Evolutionary conservation across 2,797 vertebrate species (phyloP).

Genomic region (Lophotriccus pileatus): DNA sequence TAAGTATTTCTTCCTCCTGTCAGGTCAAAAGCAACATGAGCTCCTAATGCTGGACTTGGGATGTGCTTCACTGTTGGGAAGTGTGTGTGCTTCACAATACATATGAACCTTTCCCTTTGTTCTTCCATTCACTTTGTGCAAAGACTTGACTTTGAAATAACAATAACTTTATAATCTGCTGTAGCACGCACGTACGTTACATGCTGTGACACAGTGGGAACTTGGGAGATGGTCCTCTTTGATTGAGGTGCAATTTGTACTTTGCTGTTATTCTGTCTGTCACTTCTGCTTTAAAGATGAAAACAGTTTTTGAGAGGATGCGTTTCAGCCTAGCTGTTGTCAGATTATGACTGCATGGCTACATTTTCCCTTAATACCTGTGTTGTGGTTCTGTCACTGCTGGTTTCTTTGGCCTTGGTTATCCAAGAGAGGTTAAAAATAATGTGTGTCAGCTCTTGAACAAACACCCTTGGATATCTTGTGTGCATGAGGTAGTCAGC

Average conservation of each 20-base stretch:
- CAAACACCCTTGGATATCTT: not conserved
- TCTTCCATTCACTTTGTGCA: not conserved
- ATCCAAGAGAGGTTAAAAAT: not conserved
- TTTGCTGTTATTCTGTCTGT: not conserved
- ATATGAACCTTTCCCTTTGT: not conserved
- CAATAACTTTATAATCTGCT: not conserved
- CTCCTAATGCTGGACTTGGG: not conserved
- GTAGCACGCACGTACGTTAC: fast-evolving
- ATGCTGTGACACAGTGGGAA: fast-evolving
- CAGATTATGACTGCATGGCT: not conserved
- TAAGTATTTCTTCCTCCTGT: slow-evolving; percentile 77
- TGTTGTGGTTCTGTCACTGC: not conserved
- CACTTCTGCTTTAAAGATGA: not conserved
- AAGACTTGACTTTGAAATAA: not conserved
- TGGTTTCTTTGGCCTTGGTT: not conserved
- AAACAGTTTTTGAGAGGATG: not conserved
- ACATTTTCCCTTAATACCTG: not conserved
- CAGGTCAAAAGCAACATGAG: fast-evolving
- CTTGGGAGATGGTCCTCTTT: not conserved
- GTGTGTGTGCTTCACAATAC: not conserved
- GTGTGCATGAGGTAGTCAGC: not conserved
- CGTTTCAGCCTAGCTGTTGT: not conserved
- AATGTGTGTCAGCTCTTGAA: not conserved
- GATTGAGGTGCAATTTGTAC: not conserved
- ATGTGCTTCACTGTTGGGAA: fast-evolving